phyloP scores from a whole-genome alignment of 2,797 vertebrate species.

The Oceanodroma leucorhoa region DNA sequence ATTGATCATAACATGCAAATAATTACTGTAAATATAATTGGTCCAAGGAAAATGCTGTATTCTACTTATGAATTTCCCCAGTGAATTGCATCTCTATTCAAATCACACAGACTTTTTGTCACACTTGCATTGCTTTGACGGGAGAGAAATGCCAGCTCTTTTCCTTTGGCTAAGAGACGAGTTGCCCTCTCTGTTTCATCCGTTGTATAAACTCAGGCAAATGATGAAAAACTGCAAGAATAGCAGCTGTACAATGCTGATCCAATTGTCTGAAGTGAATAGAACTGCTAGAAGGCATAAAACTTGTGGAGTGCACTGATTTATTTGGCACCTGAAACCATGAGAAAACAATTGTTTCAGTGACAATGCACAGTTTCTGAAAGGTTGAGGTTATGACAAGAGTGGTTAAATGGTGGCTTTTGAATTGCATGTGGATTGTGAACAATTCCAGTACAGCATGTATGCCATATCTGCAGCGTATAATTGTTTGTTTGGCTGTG shows the following conservation, averaged over 20 bases:
- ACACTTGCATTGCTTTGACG: neutral
- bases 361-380: neutral
- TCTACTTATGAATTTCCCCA: neutral
- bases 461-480: accelerated
- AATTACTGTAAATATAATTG: neutral
- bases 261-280: neutral
- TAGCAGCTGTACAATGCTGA: neutral
- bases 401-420: neutral
- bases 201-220: conserved; percentile 25
- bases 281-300: conserved; percentile 3
- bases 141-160: neutral
- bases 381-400: neutral
- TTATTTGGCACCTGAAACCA: neutral
- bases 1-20: neutral
- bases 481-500: neutral
- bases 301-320: neutral
- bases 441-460: neutral
- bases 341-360: neutral
- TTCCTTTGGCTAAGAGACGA: neutral
- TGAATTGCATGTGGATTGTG: neutral
- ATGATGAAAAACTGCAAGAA: conserved; percentile 22
- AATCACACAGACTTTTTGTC: neutral
- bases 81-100: neutral
- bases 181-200: neutral
- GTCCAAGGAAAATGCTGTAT: neutral